phyloP scores from a whole-genome alignment of 92 coral and sea anemone species.

The Bergia sp. region DNA sequence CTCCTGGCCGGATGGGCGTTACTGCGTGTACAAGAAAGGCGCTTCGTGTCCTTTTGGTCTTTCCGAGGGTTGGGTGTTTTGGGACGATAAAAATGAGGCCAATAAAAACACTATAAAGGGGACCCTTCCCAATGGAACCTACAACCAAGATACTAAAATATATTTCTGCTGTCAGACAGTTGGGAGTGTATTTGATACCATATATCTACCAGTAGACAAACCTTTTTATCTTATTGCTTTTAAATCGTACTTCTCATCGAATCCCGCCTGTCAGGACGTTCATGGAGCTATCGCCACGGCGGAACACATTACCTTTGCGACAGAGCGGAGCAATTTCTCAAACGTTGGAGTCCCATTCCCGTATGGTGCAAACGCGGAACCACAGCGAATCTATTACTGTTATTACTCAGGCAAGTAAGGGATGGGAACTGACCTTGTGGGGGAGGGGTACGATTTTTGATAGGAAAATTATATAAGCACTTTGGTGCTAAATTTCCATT shows the following conservation, averaged over 20 bases:
- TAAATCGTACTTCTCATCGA: conserved; percentile 21
- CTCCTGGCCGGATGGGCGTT: conserved; percentile 58
- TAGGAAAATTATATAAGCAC: too few species aligned
- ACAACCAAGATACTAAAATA: conserved; percentile 50
- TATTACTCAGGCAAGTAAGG: conserved; percentile 18
- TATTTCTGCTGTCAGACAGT: conserved; percentile 42
- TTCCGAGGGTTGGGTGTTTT: conserved; percentile 49
- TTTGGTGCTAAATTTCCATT: too few species aligned
- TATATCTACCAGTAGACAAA: conserved; percentile 46
- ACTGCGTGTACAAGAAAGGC: conserved; percentile 58
- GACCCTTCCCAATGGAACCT: conserved; percentile 50
- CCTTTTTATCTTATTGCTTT: conserved; percentile 47
- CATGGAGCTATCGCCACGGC: not conserved
- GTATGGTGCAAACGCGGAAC: not conserved
- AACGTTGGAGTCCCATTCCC: not conserved
- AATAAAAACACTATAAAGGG: conserved; percentile 49
- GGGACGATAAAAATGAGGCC: conserved; percentile 52
- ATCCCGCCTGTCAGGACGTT: conserved; percentile 18
- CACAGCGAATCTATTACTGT: conserved; percentile 8
- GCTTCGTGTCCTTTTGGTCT: conserved; percentile 43
- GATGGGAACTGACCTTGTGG: not conserved
- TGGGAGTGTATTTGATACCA: conserved; percentile 33
- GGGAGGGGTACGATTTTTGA: too few species aligned
- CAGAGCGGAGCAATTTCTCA: not conserved
- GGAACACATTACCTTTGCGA: conserved; percentile 1